These are phyloP conservation scores for Bos javanicus DNA, from an alignment of 2,113 vertebrate species.

Conservation along the genomic window DNA sequence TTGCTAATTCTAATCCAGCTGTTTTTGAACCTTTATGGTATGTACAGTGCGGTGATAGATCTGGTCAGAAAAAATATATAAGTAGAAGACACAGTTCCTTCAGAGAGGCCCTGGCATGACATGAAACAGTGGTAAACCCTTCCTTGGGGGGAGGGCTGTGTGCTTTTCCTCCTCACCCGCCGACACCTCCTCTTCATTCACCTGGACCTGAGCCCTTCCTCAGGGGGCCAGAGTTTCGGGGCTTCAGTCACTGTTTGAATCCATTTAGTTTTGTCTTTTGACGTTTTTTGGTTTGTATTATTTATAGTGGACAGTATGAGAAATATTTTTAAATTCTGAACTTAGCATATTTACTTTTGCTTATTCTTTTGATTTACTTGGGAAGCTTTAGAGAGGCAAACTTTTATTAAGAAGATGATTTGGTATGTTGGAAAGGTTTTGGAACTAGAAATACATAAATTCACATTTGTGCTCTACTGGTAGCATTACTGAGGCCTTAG, in stretches of 20 bases:
- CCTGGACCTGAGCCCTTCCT: neutral
- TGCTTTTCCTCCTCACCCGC: neutral
- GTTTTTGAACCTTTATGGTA: neutral
- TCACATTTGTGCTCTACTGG: neutral
- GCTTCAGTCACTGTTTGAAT: neutral
- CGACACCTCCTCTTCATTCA: neutral
- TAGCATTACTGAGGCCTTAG: neutral
- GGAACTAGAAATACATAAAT: neutral
- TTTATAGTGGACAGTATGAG: neutral
- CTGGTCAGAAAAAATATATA: neutral
- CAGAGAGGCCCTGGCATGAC: neutral
- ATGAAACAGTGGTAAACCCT: neutral
- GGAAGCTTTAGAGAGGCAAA: neutral
- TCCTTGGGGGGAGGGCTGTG: neutral
- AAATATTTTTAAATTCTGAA: neutral
- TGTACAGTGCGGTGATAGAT: neutral
- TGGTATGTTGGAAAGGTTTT: neutral
- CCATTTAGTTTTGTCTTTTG: neutral
- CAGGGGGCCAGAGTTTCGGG: neutral
- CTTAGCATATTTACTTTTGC: neutral
- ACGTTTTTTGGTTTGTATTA: slow-evolving; percentile 18
- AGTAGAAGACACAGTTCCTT: neutral
- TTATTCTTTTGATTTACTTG: neutral
- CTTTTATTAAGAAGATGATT: neutral
- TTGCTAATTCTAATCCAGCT: neutral